Evolutionary conservation across 2,888 invertebrate species (phyloP).

Genomic region (Zhengitettix transpicula): DNA sequence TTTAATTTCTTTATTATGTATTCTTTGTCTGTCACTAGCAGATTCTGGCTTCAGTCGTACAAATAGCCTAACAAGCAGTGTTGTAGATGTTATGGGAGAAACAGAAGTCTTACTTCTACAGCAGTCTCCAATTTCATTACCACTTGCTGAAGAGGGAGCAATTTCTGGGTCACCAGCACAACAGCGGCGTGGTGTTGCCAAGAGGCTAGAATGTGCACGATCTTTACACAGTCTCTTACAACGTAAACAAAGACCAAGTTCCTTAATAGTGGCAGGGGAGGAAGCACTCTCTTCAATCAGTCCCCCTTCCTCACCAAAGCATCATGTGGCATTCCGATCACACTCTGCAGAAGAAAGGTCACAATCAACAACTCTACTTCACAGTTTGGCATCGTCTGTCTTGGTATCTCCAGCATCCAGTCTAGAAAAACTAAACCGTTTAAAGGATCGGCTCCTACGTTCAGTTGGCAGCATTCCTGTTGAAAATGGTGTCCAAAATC

Average conservation of each 20-base stretch:
- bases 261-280: too few species aligned
- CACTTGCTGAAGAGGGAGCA: too few species aligned
- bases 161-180: too few species aligned
- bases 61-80: slow-evolving; percentile 25
- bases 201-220: too few species aligned
- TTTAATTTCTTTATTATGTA: too few species aligned
- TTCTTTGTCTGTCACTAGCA: too few species aligned
- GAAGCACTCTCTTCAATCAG: too few species aligned
- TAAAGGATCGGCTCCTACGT: slow-evolving; percentile 25
- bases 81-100: slow-evolving; percentile 22
- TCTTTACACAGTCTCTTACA: too few species aligned
- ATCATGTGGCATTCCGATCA: neutral
- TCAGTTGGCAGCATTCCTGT: slow-evolving; percentile 20
- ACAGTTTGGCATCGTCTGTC: slow-evolving; percentile 18
- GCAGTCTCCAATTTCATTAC: slow-evolving; percentile 23
- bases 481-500: neutral
- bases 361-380: neutral
- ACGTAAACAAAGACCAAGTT: too few species aligned
- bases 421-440: slow-evolving; percentile 21
- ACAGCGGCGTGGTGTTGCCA: too few species aligned
- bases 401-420: slow-evolving; percentile 16
- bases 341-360: neutral
- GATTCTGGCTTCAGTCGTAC: slow-evolving; percentile 15
- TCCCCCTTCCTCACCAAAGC: neutral
- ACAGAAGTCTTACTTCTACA: slow-evolving; percentile 35